Evolutionary conservation across 1,140 invertebrate species (phyloP).

Genomic region (Scaptodrosophila lebanonensis): DNA sequence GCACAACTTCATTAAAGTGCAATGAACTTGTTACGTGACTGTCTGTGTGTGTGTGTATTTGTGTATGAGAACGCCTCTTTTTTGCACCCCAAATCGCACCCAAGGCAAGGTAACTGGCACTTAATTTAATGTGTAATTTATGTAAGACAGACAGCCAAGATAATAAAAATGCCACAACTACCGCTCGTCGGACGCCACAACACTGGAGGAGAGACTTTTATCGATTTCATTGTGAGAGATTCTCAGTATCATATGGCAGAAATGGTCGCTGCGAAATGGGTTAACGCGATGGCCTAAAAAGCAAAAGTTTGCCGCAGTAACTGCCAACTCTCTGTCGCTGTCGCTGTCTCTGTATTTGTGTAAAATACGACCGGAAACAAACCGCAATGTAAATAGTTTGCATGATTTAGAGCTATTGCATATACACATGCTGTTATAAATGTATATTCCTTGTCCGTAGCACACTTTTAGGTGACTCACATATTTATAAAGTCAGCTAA

Average conservation of each 20-base stretch:
- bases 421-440: no score
- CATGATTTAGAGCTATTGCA: slow-evolving; percentile 67
- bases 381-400: slow-evolving; percentile 55
- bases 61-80: slow-evolving; percentile 9
- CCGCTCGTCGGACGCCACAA: slow-evolving; percentile 18
- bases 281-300: slow-evolving; percentile 69
- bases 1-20: slow-evolving; percentile 56
- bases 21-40: slow-evolving; percentile 54
- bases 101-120: slow-evolving; percentile 49
- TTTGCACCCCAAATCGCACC: slow-evolving; percentile 42
- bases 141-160: slow-evolving; percentile 58
- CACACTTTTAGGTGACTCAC: slow-evolving; percentile 31
- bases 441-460: no score
- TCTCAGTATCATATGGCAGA: slow-evolving; percentile 34
- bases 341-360: no score
- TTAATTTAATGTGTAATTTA: slow-evolving; percentile 72
- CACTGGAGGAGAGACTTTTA: slow-evolving; percentile 27
- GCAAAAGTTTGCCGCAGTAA: slow-evolving; percentile 63
- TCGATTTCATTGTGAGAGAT: slow-evolving; percentile 22
- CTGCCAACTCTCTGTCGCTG: slow-evolving; percentile 24
- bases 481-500: slow-evolving; percentile 36
- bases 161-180: slow-evolving; percentile 65
- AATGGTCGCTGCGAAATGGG: slow-evolving; percentile 44
- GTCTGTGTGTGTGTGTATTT: slow-evolving; percentile 7
- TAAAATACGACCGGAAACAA: no score